Percentiles rank a stretch among this genome's conserved stretches.
Conservation (phyloP, 2,113 vertebrate species). For the Salvelinus namaycush region DNA sequence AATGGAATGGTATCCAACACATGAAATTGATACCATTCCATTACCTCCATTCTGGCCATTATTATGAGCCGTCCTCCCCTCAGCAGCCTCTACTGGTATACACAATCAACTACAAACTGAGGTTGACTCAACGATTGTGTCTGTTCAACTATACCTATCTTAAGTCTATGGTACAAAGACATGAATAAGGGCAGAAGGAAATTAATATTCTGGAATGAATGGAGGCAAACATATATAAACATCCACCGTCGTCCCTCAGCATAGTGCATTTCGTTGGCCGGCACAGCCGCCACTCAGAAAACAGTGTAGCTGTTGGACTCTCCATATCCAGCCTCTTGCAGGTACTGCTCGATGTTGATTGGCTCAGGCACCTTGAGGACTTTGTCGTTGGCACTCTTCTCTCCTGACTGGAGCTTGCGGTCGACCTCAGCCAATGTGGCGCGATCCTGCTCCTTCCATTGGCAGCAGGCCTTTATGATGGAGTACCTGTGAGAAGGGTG, state of each 20-base stretch:
- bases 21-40: too few species aligned
- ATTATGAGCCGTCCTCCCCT: too few species aligned
- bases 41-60: too few species aligned
- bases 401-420: constrained; percentile 69
- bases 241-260: not conserved
- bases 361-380: constrained; percentile 79
- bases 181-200: not conserved
- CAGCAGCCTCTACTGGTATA: too few species aligned
- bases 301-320: constrained; percentile 73
- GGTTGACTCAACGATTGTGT: constrained; percentile 18
- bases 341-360: constrained; percentile 69
- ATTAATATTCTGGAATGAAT: not conserved
- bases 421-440: constrained; percentile 72
- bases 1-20: too few species aligned
- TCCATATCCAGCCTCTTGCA: constrained; percentile 74
- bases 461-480: constrained; percentile 88
- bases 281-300: constrained; percentile 54
- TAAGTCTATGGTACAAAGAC: not conserved
- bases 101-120: not conserved
- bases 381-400: constrained; percentile 80
- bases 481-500: constrained; percentile 71
- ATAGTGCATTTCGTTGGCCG: constrained; percentile 23
- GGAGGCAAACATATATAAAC: not conserved
- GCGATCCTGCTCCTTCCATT: constrained; percentile 80
- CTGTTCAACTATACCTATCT: constrained; percentile 37